These are phyloP conservation scores for Onchidella celtica DNA, from an alignment of 2,888 invertebrate species.

Conservation along the genomic window DNA sequence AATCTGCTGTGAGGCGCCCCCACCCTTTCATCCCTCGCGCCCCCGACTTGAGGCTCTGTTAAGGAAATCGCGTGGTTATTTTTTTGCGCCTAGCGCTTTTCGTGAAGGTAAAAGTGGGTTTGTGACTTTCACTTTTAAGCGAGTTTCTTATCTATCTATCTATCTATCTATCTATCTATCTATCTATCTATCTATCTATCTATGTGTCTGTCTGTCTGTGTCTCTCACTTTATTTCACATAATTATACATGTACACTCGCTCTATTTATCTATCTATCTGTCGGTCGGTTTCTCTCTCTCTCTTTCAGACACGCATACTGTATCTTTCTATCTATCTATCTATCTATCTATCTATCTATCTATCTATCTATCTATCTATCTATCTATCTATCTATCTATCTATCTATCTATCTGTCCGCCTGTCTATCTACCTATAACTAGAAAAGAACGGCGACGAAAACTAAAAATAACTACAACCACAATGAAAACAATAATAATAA, in stretches of 20 bases:
- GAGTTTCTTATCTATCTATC: no score
- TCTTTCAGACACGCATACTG: no score
- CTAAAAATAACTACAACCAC: no score
- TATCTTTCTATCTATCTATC: not conserved
- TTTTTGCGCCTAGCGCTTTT: not conserved
- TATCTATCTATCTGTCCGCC: not conserved
- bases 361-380: not conserved
- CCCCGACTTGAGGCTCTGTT: conserved; percentile 3
- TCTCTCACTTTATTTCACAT: no score
- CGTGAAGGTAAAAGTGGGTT: not conserved
- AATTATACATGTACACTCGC: no score
- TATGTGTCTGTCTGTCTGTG: not conserved
- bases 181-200: not conserved
- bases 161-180: not conserved
- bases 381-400: not conserved
- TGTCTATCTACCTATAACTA: not conserved
- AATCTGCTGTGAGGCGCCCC: no score
- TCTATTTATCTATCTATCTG: not conserved
- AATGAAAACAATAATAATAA: no score
- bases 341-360: not conserved
- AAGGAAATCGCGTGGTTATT: not conserved
- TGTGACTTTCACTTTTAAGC: not conserved
- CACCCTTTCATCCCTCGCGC: no score
- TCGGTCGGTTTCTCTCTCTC: not conserved
- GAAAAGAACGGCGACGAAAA: no score